phyloP scores from a whole-genome alignment of 2,113 vertebrate species.

The Theropithecus gelada region DNA sequence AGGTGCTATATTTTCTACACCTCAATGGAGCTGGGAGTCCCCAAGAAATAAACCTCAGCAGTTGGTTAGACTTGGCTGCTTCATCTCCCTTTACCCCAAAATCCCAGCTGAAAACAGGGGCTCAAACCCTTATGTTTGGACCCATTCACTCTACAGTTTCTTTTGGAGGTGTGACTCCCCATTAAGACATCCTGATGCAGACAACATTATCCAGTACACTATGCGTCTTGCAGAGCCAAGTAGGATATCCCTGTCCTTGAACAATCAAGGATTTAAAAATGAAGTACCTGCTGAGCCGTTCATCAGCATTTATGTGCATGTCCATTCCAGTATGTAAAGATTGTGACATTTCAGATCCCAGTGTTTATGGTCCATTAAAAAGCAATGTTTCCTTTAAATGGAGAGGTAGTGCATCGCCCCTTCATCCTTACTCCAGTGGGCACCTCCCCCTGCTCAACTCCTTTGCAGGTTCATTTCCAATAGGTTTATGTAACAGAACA shows the following conservation, averaged over 20 bases:
- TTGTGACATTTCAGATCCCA: not conserved
- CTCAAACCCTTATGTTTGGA: not conserved
- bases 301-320: not conserved
- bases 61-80: not conserved
- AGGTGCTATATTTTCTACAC: not conserved
- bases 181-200: not conserved
- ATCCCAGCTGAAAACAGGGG: not conserved
- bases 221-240: not conserved
- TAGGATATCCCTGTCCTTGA: not conserved
- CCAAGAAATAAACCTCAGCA: not conserved
- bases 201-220: not conserved
- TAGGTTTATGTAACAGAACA: conserved; percentile 76
- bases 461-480: conserved; percentile 77
- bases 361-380: conserved; percentile 34
- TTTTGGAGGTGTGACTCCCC: not conserved
- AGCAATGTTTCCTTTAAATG: not conserved
- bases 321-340: not conserved
- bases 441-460: conserved; percentile 57
- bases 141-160: not conserved
- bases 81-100: not conserved
- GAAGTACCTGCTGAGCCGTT: conserved; percentile 21
- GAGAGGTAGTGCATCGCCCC: not conserved
- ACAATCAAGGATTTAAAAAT: conserved; percentile 20
- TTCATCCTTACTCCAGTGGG: conserved; percentile 59
- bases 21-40: not conserved